Conservation (phyloP, 2,888 invertebrate genomes). For the Nemotelus pantherinus region DNA sequence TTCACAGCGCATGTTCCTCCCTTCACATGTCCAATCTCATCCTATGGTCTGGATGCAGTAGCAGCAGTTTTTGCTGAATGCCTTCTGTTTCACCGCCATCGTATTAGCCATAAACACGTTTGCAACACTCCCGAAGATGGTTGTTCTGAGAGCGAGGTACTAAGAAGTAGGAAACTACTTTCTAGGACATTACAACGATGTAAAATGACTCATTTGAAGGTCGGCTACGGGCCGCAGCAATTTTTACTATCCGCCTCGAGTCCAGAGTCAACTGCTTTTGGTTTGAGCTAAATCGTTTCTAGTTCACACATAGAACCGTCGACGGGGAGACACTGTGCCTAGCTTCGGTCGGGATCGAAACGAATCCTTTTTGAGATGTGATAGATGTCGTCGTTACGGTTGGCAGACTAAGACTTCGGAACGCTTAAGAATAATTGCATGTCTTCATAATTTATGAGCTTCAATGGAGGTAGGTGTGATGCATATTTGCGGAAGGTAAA, state of each 20-base stretch:
- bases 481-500: constrained; percentile 20
- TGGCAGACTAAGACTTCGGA: constrained; percentile 13
- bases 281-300: neutral
- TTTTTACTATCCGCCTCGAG: constrained; percentile 17
- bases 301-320: neutral
- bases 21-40: neutral
- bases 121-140: constrained; percentile 8
- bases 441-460: constrained; percentile 40
- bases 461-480: constrained; percentile 20
- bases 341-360: neutral
- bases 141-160: neutral
- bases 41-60: constrained; percentile 4
- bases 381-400: constrained; percentile 27
- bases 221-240: constrained; percentile 13
- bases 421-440: constrained; percentile 38
- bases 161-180: neutral
- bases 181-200: neutral
- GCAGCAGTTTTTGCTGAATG: constrained; percentile 7
- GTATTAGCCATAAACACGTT: constrained; percentile 29
- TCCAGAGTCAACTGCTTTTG: constrained; percentile 13
- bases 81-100: neutral
- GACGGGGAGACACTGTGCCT: neutral
- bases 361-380: constrained; percentile 34
- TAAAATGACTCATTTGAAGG: constrained; percentile 24
- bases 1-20: neutral